These are phyloP conservation scores for Alectura lathami DNA, from an alignment of 2,113 vertebrate species.

Conservation along the genomic window DNA sequence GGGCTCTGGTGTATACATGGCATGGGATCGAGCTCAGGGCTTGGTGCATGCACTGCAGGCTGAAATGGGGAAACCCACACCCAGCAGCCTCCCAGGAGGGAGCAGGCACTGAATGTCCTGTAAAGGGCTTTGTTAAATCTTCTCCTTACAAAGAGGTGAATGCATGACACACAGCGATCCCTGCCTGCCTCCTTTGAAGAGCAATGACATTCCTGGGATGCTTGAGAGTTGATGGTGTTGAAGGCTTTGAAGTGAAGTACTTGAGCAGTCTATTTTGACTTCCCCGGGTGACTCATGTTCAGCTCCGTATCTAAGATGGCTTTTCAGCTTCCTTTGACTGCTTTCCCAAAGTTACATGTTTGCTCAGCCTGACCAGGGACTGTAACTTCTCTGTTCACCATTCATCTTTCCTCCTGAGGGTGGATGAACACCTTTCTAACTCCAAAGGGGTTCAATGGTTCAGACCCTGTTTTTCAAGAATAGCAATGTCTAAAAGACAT, in stretches of 20 bases:
- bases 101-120: not conserved
- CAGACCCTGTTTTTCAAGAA: not conserved
- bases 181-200: constrained; percentile 27
- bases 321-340: constrained; percentile 45
- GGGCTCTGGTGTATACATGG: not conserved
- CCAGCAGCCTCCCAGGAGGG: not conserved
- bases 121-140: constrained; percentile 1
- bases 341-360: constrained; percentile 24
- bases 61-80: not conserved
- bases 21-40: not conserved
- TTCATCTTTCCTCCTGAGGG: not conserved
- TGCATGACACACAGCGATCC: not conserved
- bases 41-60: not conserved
- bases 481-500: not conserved
- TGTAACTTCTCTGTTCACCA: not conserved
- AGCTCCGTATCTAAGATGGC: constrained; percentile 29
- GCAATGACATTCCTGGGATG: constrained; percentile 39
- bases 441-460: constrained; percentile 13
- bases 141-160: not conserved
- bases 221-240: constrained; percentile 15
- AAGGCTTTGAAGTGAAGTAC: constrained; percentile 66
- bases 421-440: not conserved
- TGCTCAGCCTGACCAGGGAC: constrained; percentile 23
- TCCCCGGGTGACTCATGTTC: constrained; percentile 43
- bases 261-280: constrained; percentile 60